A percentile compares a stretch with the other conserved stretches of the same genome.
These are phyloP conservation scores for Papilio polyxenes DNA, from an alignment of 1,140 invertebrate genomes.

Conservation along the genomic window DNA sequence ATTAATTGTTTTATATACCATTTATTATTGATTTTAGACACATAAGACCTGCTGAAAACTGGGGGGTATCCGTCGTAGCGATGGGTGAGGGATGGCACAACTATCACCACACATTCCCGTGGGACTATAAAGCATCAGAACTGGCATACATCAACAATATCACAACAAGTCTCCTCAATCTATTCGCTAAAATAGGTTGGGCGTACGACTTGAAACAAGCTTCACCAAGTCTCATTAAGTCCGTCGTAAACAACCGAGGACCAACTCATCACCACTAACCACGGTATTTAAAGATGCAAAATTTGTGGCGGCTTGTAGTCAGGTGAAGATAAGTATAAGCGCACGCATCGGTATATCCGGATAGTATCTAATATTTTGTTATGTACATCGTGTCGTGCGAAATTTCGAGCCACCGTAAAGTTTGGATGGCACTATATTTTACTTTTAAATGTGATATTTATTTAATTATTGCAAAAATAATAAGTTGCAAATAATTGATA, in stretches of 20 bases:
- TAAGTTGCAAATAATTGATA: background rate
- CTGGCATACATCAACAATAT: constrained; percentile 80
- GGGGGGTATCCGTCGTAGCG: constrained; percentile 81
- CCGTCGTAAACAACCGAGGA: constrained; percentile 29
- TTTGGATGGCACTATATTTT: background rate
- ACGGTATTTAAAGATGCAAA: background rate
- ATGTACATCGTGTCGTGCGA: background rate
- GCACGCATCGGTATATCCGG: too few relatives aligned
- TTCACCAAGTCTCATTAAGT: constrained; percentile 80
- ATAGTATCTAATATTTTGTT: too few relatives aligned
- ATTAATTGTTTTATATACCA: too few relatives aligned
- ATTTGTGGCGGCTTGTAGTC: background rate
- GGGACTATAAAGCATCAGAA: constrained; percentile 90
- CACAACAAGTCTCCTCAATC: constrained; percentile 85
- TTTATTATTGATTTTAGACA: constrained; percentile 76
- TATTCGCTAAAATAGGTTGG: constrained; percentile 87
- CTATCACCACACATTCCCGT: constrained; percentile 96
- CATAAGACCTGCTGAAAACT: constrained; percentile 85
- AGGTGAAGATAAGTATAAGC: background rate
- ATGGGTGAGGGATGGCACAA: constrained; percentile 92
- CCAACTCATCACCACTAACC: constrained; percentile 1
- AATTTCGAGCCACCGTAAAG: background rate
- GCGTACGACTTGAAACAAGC: constrained; percentile 89
- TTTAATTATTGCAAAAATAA: background rate
- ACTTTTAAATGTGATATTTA: background rate